A percentile compares a stretch with the other conserved stretches of the same genome.
Evolutionary conservation across 1,140 invertebrate genomes (phyloP).

Genomic region (Procambarus virginalis): DNA sequence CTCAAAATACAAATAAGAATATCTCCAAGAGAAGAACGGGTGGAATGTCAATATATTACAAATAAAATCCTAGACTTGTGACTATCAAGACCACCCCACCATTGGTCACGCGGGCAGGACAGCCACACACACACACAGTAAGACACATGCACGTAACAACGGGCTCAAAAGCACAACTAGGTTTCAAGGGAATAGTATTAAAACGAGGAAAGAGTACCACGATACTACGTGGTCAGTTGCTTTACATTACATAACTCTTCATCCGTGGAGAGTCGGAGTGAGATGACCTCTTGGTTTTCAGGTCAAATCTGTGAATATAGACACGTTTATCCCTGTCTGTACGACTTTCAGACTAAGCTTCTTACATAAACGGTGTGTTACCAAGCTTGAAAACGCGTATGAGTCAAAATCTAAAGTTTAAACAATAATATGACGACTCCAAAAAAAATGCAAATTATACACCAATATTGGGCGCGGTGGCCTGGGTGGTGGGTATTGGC

Average conservation of each 20-base stretch:
- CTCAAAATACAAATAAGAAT: too few species aligned
- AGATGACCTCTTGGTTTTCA: conserved; percentile 46
- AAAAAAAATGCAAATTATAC: conserved; percentile 17
- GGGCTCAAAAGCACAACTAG: too few species aligned
- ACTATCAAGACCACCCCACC: too few species aligned
- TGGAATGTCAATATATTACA: too few species aligned
- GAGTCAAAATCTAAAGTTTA: background rate
- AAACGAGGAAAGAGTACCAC: conserved; percentile 17
- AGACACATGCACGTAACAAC: background rate
- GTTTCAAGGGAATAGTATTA: background rate
- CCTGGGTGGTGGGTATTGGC: conserved; percentile 5
- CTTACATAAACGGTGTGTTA: background rate
- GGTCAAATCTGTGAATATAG: conserved; percentile 51
- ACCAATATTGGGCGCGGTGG: conserved; percentile 20
- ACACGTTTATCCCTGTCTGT: background rate
- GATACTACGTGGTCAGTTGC: conserved; percentile 23
- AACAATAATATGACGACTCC: background rate
- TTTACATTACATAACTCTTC: conserved; percentile 49
- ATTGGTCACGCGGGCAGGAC: too few species aligned
- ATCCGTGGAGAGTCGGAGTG: conserved; percentile 29
- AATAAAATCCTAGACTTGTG: too few species aligned
- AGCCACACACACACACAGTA: too few species aligned
- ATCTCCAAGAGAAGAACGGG: too few species aligned
- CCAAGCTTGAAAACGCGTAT: conserved; percentile 6
- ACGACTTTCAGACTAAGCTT: background rate